Conservation (phyloP, 1,140 invertebrate species). For the Ridgeia piscesae region DNA sequence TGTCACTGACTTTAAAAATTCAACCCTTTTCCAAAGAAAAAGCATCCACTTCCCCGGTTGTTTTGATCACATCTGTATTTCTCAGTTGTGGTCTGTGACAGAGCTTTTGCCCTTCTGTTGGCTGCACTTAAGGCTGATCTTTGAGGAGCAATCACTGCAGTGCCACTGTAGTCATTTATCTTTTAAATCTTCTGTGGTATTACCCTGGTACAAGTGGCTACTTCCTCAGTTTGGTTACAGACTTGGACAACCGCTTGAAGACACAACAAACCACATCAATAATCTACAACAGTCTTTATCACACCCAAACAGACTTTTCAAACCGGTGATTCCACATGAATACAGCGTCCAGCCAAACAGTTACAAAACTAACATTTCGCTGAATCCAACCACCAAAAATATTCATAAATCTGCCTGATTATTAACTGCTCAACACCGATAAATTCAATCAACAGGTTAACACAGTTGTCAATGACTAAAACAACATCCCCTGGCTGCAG, state of each 20-base stretch:
- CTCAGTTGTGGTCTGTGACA: no score
- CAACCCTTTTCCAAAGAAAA: no score
- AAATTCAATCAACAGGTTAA: neutral
- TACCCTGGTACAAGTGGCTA: no score
- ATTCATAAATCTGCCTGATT: neutral
- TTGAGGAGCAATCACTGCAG: no score
- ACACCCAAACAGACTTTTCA: neutral
- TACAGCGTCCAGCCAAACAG: neutral
- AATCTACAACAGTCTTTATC: neutral
- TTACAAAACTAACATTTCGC: neutral
- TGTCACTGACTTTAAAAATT: no score
- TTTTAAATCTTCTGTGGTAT: no score
- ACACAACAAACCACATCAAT: neutral
- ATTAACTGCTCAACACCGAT: neutral
- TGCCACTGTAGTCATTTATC: no score
- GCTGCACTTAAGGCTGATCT: no score
- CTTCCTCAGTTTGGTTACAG: neutral
- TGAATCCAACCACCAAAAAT: neutral
- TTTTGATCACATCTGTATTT: no score
- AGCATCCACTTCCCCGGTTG: no score
- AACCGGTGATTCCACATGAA: neutral
- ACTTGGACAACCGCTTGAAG: neutral
- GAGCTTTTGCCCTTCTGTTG: no score
- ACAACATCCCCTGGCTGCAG: neutral
- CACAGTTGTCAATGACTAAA: neutral